phyloP scores from a whole-genome alignment of 2,113 vertebrate genomes.

The Oryzias woworae region DNA sequence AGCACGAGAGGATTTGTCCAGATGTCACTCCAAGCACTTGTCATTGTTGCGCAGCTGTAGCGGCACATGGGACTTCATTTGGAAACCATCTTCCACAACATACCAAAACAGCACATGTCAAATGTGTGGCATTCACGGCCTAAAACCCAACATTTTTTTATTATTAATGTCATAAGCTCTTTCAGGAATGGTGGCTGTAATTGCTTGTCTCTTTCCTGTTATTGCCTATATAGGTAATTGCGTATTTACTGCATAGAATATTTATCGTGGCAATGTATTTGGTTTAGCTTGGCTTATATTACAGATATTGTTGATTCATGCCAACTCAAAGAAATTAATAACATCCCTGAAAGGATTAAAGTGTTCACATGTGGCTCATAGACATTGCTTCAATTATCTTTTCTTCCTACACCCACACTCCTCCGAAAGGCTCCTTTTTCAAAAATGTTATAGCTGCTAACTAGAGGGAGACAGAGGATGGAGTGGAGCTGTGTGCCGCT shows the following conservation, averaged over 20 bases:
- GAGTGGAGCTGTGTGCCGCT: constrained; percentile 32
- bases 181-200: constrained; percentile 44
- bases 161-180: constrained; percentile 43
- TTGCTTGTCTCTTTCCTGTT: constrained; percentile 40
- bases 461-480: constrained; percentile 46
- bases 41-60: constrained; percentile 70
- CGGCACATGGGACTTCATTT: constrained; percentile 54
- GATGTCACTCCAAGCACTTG: constrained; percentile 67
- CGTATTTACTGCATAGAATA: constrained; percentile 51
- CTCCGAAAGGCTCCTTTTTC: constrained; percentile 58
- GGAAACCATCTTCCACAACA: constrained; percentile 46
- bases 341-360: constrained; percentile 67
- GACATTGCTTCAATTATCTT: constrained; percentile 67
- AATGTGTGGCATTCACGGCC: constrained; percentile 37
- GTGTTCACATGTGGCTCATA: constrained; percentile 66
- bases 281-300: constrained; percentile 43
- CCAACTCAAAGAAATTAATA: constrained; percentile 62
- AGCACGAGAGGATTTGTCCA: constrained; percentile 52
- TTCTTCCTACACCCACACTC: constrained; percentile 61
- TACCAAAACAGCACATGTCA: constrained; percentile 53
- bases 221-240: constrained; percentile 53
- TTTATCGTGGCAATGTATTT: constrained; percentile 44
- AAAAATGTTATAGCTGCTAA: constrained; percentile 63
- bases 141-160: constrained; percentile 33
- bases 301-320: constrained; percentile 54